Evolutionary conservation across 1,140 invertebrate species (phyloP), one percentile per base, ranked within the genome.

Genomic region (Papilio xuthus): DNA sequence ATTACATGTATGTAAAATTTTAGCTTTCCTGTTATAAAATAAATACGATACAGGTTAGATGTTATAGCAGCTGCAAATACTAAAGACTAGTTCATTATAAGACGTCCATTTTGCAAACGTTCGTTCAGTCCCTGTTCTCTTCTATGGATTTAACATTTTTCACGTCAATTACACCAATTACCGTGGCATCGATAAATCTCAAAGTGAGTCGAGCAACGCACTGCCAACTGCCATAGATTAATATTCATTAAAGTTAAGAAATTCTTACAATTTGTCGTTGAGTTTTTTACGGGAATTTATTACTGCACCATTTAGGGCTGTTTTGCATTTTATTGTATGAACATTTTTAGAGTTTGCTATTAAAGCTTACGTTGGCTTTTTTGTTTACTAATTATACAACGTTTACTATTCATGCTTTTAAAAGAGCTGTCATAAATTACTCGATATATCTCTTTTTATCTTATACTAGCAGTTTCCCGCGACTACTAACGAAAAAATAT

Each of bases 261-360:
- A 87, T 87, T 81, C 81, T 80, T 82, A 82, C 85, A 85, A 87
- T 88, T 88, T 88, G 86, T 88, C 87, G 63, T 75, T 53, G 78
- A 50, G 77, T 76, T 82, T 85, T 82, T 82, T 78, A 81, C 76
- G 79, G 53, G 75, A 80, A 86, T 84, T 85, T 87, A 86, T 84
- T 81, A 78, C 73, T 81, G 67, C 23, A 53, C 80, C 82, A 74
- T 81, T 79, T 83, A 82, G 60, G 81, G 80, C 28, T 82, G 79
- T 85, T 85, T 84, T 82, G 80, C 80, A 80, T 82, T 82, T 83
- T 81, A 84, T 83, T 82, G 76, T 86, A 79, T 78, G 75, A 20
- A 83, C 83, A 63, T 85, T 81, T 85, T 79, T 42, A 77, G 67
- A 67, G 42, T 13, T 9, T 15, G 73, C 41, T 79, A 79, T 83